A percentile compares a stretch with the other conserved stretches of the same genome.
phyloP scores from a whole-genome alignment of 2,113 vertebrate species.

The Salminus brasiliensis region DNA sequence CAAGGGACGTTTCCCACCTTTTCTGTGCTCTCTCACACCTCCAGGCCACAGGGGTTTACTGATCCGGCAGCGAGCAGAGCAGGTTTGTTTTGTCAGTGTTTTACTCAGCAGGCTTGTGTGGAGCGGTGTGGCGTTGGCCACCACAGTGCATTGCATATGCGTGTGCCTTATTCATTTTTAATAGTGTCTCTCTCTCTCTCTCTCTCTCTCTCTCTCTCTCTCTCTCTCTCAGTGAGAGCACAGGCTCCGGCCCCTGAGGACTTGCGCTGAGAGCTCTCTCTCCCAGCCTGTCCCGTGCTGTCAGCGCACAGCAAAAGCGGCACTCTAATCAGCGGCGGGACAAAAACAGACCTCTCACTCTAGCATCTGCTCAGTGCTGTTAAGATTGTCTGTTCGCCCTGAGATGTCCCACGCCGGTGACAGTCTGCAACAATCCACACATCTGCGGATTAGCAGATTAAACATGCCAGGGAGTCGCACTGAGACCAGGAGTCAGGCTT shows the following conservation, averaged over 20 bases:
- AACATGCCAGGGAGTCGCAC: constrained; percentile 5
- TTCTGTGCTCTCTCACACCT: background rate
- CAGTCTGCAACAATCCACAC: constrained; percentile 6
- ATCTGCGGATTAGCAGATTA: constrained; percentile 37
- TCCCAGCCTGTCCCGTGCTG: constrained; percentile 37
- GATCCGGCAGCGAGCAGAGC: constrained; percentile 12
- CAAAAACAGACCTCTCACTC: constrained; percentile 35
- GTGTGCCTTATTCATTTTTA: constrained; percentile 48
- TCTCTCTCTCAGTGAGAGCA: constrained; percentile 26
- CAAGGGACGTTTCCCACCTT: background rate
- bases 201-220: background rate
- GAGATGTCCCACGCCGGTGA: constrained; percentile 21
- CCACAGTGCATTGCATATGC: constrained; percentile 36
- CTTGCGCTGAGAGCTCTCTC: constrained; percentile 33
- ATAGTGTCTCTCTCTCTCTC: constrained; percentile 24
- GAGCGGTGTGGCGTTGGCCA: constrained; percentile 21
- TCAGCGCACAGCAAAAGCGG: constrained; percentile 6
- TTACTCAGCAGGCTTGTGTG: constrained; percentile 24
- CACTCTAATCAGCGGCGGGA: constrained; percentile 39
- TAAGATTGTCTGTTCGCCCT: constrained; percentile 23
- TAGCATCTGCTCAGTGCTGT: constrained; percentile 18
- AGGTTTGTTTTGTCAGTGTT: constrained; percentile 35
- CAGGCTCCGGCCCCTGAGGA: constrained; percentile 27
- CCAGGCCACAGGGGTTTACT: constrained; percentile 27
- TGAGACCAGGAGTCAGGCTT: constrained; percentile 24